phyloP scores from a whole-genome alignment of 2,113 vertebrate genomes.

The Thryonomys swinderianus region DNA sequence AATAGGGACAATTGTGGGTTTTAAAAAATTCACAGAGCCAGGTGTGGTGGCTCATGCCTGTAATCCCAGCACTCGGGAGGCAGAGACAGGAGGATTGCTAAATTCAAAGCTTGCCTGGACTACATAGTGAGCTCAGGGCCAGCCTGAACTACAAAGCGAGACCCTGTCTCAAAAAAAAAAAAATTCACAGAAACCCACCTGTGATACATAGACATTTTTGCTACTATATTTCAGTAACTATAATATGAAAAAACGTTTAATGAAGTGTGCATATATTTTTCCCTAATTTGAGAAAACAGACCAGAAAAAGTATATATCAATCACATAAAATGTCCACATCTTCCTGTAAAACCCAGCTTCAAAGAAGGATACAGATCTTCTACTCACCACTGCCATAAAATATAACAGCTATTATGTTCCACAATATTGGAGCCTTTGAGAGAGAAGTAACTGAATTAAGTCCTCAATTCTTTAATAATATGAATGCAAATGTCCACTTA shows the following conservation, averaged over 20 bases:
- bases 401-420: slow-evolving; percentile 55
- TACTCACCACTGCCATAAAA: slow-evolving; percentile 23
- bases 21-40: too few relatives aligned
- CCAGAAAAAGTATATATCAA: slow-evolving; percentile 19
- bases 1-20: not conserved
- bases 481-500: slow-evolving; percentile 14
- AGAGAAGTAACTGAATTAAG: slow-evolving; percentile 29
- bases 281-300: not conserved
- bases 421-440: slow-evolving; percentile 9
- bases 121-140: too few relatives aligned
- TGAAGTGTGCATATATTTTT: not conserved
- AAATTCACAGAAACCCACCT: not conserved
- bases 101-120: too few relatives aligned
- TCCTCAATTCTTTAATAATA: slow-evolving; percentile 7
- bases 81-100: too few relatives aligned
- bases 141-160: too few relatives aligned
- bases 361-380: not conserved
- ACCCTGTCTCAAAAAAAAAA: too few relatives aligned
- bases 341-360: not conserved
- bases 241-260: not conserved
- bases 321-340: not conserved
- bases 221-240: not conserved
- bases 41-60: too few relatives aligned
- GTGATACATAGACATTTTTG: not conserved
- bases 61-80: too few relatives aligned